Conservation (phyloP, 2,888 invertebrate genomes). For the Mycogona germanica region DNA sequence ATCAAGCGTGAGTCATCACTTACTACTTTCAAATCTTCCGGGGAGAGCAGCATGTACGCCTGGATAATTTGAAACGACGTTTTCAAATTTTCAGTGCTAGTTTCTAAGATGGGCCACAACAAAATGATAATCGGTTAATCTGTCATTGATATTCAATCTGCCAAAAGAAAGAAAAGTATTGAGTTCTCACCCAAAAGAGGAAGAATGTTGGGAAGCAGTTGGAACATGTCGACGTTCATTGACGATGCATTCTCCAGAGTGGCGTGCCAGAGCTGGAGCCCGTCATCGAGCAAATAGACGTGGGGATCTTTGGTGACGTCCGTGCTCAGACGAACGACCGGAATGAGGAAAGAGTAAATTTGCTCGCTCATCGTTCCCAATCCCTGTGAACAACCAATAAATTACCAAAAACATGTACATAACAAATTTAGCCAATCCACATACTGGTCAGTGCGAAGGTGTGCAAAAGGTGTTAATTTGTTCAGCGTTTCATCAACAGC, state of each 20-base stretch:
- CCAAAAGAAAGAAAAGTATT: background rate
- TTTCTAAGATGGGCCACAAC: constrained; percentile 43
- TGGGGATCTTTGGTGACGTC: constrained; percentile 63
- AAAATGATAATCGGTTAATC: background rate
- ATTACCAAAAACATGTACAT: background rate
- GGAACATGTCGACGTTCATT: constrained; percentile 42
- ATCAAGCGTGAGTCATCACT: constrained; percentile 13
- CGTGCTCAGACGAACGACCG: constrained; percentile 59
- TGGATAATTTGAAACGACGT: constrained; percentile 67
- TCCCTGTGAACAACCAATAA: constrained; percentile 32
- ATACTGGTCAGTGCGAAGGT: too few species aligned
- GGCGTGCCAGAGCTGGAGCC: constrained; percentile 77
- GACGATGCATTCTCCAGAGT: constrained; percentile 61
- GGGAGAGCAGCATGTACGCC: constrained; percentile 65
- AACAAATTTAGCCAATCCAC: too few species aligned
- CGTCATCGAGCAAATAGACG: constrained; percentile 85
- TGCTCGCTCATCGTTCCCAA: constrained; percentile 40
- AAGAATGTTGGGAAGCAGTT: constrained; percentile 59
- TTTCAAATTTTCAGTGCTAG: constrained; percentile 66
- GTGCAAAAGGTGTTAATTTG: too few species aligned
- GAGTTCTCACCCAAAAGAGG: constrained; percentile 51
- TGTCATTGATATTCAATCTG: background rate
- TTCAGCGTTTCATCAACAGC: too few species aligned
- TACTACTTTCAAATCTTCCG: constrained; percentile 48
- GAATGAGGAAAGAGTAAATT: constrained; percentile 43